phyloP scores from a whole-genome alignment of 1,140 invertebrate species.

The Sarcophaga bullata region DNA sequence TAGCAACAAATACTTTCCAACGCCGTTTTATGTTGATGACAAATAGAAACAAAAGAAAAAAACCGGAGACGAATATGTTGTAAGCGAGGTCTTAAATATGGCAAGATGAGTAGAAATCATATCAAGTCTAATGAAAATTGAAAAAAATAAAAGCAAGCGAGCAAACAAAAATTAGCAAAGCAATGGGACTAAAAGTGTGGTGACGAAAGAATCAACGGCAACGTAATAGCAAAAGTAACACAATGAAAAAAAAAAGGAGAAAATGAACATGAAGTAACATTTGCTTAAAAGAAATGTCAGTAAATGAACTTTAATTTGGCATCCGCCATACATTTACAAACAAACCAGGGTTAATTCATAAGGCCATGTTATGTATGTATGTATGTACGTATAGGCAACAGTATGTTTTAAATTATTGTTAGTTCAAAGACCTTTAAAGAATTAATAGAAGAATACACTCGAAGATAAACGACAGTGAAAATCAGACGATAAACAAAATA shows the following conservation, averaged over 20 bases:
- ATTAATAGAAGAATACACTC: background rate
- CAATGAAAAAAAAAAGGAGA: background rate
- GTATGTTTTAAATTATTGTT: background rate
- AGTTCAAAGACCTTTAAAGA: slow-evolving; percentile 3
- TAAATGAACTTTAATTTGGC: slow-evolving; percentile 1
- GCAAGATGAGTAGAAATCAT: background rate
- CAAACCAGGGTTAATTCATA: too few species aligned
- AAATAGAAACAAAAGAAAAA: background rate
- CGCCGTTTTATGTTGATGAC: background rate
- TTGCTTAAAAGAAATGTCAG: background rate
- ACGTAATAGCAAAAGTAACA: background rate
- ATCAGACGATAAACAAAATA: too few species aligned
- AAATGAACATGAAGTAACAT: background rate
- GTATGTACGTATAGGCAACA: too few species aligned
- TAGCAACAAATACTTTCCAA: background rate
- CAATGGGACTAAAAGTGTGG: too few species aligned
- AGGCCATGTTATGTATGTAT: too few species aligned
- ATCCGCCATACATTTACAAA: background rate
- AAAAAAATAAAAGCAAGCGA: too few species aligned
- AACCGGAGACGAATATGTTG: background rate
- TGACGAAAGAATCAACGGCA: too few species aligned
- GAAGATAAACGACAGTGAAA: background rate
- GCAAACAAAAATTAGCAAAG: too few species aligned
- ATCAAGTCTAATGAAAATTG: background rate
- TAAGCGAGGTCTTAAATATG: background rate